phyloP scores from a whole-genome alignment of 2,797 vertebrate species.

The Eurystomus glaucurus region DNA sequence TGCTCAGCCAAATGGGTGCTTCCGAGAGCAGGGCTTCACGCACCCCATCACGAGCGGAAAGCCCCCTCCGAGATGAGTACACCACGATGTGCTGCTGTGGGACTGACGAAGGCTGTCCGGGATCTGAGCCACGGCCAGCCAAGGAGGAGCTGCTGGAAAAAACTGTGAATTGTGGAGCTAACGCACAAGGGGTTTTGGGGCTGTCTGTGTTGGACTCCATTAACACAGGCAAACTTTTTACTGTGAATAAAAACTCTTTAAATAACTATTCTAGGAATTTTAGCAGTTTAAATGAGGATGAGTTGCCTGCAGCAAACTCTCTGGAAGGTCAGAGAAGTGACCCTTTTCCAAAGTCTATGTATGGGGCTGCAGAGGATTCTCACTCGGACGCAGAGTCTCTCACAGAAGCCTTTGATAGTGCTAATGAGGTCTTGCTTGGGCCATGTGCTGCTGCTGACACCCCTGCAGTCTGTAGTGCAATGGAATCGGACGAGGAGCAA shows the following conservation, averaged over 20 bases:
- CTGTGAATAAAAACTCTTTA: constrained; percentile 86
- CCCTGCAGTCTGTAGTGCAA: neutral
- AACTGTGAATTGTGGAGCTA: constrained; percentile 9
- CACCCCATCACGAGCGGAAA: neutral
- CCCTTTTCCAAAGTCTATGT: constrained; percentile 81
- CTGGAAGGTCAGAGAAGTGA: constrained; percentile 34
- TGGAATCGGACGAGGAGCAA: constrained; percentile 89
- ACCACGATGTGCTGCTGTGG: constrained; percentile 60
- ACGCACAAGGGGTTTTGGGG: constrained; percentile 67
- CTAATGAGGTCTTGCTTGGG: constrained; percentile 33
- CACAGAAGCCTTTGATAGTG: constrained; percentile 62
- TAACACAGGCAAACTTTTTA: constrained; percentile 80
- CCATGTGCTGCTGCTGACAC: neutral
- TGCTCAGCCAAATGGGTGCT: constrained; percentile 79
- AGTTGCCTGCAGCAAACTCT: constrained; percentile 43
- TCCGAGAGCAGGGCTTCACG: neutral
- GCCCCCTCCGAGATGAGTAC: constrained; percentile 12
- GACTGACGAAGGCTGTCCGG: neutral
- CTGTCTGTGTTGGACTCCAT: constrained; percentile 82
- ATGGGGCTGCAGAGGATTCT: constrained; percentile 86
- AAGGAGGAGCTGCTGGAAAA: constrained; percentile 27
- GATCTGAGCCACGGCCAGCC: neutral
- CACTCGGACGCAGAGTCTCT: constrained; percentile 88
- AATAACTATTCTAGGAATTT: constrained; percentile 89
- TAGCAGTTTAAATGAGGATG: constrained; percentile 82